Base-by-base conservation (phyloP, 2,797 vertebrate species). In the Coranthus polyacanthus region DNA sequence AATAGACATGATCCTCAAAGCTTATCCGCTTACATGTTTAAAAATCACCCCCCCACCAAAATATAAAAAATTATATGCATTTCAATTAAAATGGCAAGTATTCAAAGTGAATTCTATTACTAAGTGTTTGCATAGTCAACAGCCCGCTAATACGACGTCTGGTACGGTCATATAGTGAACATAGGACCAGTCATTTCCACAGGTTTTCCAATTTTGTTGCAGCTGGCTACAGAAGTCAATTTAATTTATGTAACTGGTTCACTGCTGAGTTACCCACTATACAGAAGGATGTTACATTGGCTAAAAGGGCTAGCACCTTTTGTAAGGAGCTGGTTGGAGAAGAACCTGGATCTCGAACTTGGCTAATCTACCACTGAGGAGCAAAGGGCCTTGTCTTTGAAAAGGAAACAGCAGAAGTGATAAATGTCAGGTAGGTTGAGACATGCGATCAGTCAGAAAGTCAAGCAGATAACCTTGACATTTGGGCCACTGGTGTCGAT, bases 391-490 rank as follows among this genome's bases (percentile, higher is more conserved):
- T 86, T 86, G 87, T 85, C 85, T 93, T 93, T 94, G 84, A 86
- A 90, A 84, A 82, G 78, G 69, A 82, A 88, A 85, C 75, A 68
- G 82, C 79, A 76, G 13, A 85, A 86, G 70, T 92, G 88, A 79
- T 92, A 92, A 95, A 95, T 94, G 93, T 95, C 95, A 95, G 93
- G 91, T 94, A 89, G 89, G 81, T 52, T 61, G 39, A 89, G 85
- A 88, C 74, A 60, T 86, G 71, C 39, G 59, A 89, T 91, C 80
- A 64, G 87, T 90, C 79, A 79, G 80, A 89, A 93, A 95, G 93
- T 94, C 89, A 74, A 88, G 83, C 85, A 89, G 87, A 93, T 95
- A 95, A 96, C 95, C 94, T 96, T 96, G 96, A 94, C 94, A 94
- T 97, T 96, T 95, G 89, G 93, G 91, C 92, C 86, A 66, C 65